A percentile compares a stretch with the other conserved stretches of the same genome.
phyloP scores from a whole-genome alignment of 2,888 invertebrate species.

The Strigamia maritima region DNA sequence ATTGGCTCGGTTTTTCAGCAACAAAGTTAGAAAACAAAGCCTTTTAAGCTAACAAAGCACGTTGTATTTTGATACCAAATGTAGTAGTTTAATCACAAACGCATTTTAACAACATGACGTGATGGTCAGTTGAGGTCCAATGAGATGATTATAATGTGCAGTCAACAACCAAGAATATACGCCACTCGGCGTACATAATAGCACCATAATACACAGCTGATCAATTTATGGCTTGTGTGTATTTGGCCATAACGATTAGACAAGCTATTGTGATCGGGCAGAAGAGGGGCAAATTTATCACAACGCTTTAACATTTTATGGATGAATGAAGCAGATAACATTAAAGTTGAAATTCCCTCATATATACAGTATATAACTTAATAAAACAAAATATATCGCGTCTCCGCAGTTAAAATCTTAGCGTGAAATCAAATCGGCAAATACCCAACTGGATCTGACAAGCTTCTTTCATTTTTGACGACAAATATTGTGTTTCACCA shows the following conservation, averaged over 20 bases:
- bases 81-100: background rate
- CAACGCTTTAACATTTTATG: conserved; percentile 15
- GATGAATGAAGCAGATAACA: conserved; percentile 21
- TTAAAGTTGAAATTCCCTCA: conserved; percentile 1
- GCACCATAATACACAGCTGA: conserved; percentile 20
- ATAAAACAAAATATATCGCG: too few relatives aligned
- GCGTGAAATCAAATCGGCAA: background rate
- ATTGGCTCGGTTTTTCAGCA: too few relatives aligned
- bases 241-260: conserved; percentile 21
- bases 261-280: conserved; percentile 14
- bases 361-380: too few relatives aligned
- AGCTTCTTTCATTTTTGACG: conserved; percentile 6
- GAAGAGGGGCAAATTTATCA: conserved; percentile 25
- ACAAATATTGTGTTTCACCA: background rate
- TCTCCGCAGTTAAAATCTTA: too few relatives aligned
- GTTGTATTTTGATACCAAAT: background rate
- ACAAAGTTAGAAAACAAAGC: too few relatives aligned
- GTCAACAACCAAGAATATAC: conserved; percentile 12
- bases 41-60: too few relatives aligned
- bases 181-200: conserved; percentile 7
- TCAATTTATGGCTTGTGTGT: conserved; percentile 25
- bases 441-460: background rate
- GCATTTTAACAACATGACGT: background rate
- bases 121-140: conserved; percentile 1
- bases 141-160: conserved; percentile 17